A percentile compares a stretch with the other conserved stretches of the same genome.
Evolutionary conservation across 2,888 invertebrate genomes (phyloP).

Genomic region (Agonopterix arenella): DNA sequence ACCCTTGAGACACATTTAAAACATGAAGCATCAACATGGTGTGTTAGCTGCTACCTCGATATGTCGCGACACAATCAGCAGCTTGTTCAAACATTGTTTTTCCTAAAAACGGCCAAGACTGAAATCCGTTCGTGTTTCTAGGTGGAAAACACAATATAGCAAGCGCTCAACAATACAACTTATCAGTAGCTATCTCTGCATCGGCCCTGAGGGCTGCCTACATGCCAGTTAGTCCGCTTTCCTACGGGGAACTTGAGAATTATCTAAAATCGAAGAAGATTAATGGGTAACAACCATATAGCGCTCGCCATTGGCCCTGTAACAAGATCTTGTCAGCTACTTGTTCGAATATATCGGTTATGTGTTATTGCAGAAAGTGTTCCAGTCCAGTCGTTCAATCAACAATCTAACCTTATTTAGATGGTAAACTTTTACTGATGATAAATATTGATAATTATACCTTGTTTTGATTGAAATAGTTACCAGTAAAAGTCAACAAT

Average conservation of each 20-base stretch:
- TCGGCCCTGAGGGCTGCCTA: slow-evolving; percentile 21
- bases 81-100: too few species aligned
- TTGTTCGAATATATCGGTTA: slow-evolving; percentile 11
- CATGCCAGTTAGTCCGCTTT: slow-evolving; percentile 36
- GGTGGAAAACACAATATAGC: slow-evolving; percentile 11
- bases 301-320: slow-evolving; percentile 11
- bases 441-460: too few species aligned
- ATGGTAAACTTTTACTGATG: too few species aligned
- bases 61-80: too few species aligned
- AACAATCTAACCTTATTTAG: too few species aligned
- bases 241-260: slow-evolving; percentile 27
- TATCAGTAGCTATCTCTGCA: slow-evolving; percentile 22
- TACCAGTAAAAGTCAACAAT: too few species aligned
- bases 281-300: slow-evolving; percentile 31
- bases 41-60: too few species aligned
- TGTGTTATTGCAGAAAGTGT: slow-evolving; percentile 32
- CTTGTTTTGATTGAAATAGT: too few species aligned
- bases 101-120: too few species aligned
- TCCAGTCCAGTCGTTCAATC: too few species aligned
- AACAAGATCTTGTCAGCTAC: slow-evolving; percentile 29
- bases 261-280: slow-evolving; percentile 51
- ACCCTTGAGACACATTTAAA: too few species aligned
- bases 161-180: slow-evolving; percentile 18
- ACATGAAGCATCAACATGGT: too few species aligned
- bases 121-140: neutral